Percentiles rank a stretch among this genome's conserved stretches.
phyloP scores from a whole-genome alignment of 1,140 invertebrate species.

The Drosophila novamexicana region DNA sequence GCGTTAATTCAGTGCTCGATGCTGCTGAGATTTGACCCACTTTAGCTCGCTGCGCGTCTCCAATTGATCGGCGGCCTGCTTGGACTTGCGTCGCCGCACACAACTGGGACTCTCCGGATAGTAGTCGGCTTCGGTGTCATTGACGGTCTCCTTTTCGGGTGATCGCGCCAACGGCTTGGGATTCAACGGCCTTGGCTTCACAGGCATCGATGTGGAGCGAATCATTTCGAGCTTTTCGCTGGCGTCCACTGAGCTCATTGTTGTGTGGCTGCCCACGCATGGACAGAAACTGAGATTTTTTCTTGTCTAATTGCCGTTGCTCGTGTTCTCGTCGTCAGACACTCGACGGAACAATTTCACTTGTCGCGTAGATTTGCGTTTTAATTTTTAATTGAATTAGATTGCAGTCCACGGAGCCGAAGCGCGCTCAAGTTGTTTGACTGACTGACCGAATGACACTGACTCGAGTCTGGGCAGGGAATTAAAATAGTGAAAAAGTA shows the following conservation, averaged over 20 bases:
- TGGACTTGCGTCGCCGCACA: slow-evolving; percentile 57
- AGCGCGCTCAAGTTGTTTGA: slow-evolving; percentile 38
- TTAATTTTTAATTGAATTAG: slow-evolving; percentile 82
- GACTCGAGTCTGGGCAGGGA: slow-evolving; percentile 32
- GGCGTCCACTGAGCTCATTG: slow-evolving; percentile 48
- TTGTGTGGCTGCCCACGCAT: slow-evolving; percentile 50
- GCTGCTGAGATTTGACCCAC: slow-evolving; percentile 46
- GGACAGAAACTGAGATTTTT: slow-evolving; percentile 40
- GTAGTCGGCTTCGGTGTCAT: slow-evolving; percentile 66
- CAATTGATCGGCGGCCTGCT: slow-evolving; percentile 48
- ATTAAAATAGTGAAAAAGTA: slow-evolving; percentile 3
- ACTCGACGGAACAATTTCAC: slow-evolving; percentile 65
- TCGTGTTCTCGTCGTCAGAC: slow-evolving; percentile 24
- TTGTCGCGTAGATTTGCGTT: slow-evolving; percentile 73
- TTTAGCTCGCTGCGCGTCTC: slow-evolving; percentile 78
- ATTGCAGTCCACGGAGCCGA: slow-evolving; percentile 44
- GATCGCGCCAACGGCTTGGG: slow-evolving; percentile 67
- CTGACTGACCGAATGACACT: slow-evolving; percentile 65
- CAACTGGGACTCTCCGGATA: slow-evolving; percentile 77
- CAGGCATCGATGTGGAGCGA: slow-evolving; percentile 80
- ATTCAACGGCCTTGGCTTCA: slow-evolving; percentile 73
- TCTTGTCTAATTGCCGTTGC: slow-evolving; percentile 57
- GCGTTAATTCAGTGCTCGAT: background rate
- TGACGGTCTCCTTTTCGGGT: slow-evolving; percentile 75
- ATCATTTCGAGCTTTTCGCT: slow-evolving; percentile 58